Percentiles rank a stretch among this genome's conserved stretches.
These are phyloP conservation scores for Leptinotarsa rubiginosa DNA, from an alignment of 2,888 invertebrate genomes.

Conservation along the genomic window DNA sequence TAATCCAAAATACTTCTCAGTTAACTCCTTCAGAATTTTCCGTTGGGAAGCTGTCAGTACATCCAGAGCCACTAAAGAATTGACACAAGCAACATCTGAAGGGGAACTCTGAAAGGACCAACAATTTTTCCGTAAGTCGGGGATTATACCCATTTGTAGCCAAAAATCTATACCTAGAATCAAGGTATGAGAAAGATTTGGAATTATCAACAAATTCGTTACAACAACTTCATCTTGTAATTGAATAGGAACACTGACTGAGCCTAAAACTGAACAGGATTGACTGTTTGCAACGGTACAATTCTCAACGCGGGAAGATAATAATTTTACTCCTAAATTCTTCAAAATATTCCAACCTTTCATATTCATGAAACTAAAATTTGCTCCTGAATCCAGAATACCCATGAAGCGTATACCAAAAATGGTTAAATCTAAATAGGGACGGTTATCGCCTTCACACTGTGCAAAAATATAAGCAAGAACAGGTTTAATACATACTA, in stretches of 20 bases:
- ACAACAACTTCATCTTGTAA: not conserved
- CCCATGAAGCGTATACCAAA: slow-evolving; percentile 13
- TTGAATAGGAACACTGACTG: slow-evolving; percentile 12
- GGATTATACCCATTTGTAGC: slow-evolving; percentile 20
- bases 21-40: not conserved
- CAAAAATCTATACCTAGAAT: slow-evolving; percentile 24
- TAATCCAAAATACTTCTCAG: not conserved
- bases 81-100: not conserved
- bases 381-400: slow-evolving; percentile 22
- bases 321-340: not conserved
- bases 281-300: slow-evolving; percentile 17
- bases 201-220: not conserved
- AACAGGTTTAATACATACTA: not conserved
- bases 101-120: slow-evolving; percentile 2
- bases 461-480: slow-evolving; percentile 19
- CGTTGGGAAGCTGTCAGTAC: not conserved
- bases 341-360: not conserved
- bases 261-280: slow-evolving; percentile 16
- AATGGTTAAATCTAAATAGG: slow-evolving; percentile 12
- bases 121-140: slow-evolving; percentile 20
- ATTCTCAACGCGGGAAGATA: not conserved
- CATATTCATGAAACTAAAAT: slow-evolving; percentile 4
- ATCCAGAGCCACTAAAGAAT: slow-evolving; percentile 17
- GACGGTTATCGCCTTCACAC: slow-evolving; percentile 15
- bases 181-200: slow-evolving; percentile 16